Base-by-base conservation (phyloP, 1,140 invertebrate species). In the Sycophila sp. region DNA sequence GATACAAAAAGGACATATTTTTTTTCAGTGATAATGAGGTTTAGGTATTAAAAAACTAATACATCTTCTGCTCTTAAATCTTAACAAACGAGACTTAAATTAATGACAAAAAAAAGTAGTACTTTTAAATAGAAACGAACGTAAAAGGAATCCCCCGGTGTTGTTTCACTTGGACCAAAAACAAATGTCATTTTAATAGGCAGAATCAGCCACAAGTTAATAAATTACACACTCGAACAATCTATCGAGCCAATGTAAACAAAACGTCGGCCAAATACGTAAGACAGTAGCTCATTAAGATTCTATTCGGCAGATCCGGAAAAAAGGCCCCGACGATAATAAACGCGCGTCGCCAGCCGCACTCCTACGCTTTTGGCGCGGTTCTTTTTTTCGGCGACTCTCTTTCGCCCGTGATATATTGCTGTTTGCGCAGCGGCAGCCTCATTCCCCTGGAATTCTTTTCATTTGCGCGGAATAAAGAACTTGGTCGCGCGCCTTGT, bases 201-300 rank as follows among this genome's bases (percentile, higher is more conserved):
- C 24, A 49, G 51, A 63, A n/a, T n/a, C 15, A 22, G 19, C 11
- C 2, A 36, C 19, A n/a, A n/a, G n/a, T 10, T n/a, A 13, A 53
- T 51, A 64, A 64, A 51, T 64, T 51, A 64, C 15, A 19, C 19
- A n/a, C 11, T 38, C 2, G 7, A 56, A 28, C 10, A 11, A 56
- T 17, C 8, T 22, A 56, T 66, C 1, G n/a, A 3, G 13, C 19
- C 34, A 15, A 65, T 55, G 47, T 34, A 66, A 66, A 66, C 56
- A 28, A 55, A 51, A n/a, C n/a, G n/a, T n/a, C n/a, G 19, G 40
- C 36, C 42, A 38, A 49, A 68, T 70, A 76, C 80, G 79, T 80
- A 80, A 80, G 75, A 81, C 80, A 58, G 79, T 81, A 80, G 80
- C 80, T 10, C 77, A 78, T 79, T 77, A 79, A 79, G 78, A 81